Base-by-base conservation (phyloP, 2,888 invertebrate species). In the Drosophila neoperkinsi region DNA sequence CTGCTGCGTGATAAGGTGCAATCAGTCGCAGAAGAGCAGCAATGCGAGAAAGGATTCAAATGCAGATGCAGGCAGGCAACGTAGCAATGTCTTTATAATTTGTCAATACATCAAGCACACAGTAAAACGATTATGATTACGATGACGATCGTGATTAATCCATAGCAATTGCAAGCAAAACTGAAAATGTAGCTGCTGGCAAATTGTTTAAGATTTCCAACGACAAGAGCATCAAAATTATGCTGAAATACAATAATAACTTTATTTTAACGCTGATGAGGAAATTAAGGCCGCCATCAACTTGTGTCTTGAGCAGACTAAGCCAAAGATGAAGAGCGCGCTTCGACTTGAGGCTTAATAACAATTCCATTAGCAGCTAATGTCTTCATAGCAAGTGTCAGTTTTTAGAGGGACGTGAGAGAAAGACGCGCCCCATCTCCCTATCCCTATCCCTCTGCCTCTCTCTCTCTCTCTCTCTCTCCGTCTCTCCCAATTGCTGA, bases 301-400 rank as follows among this genome's bases (percentile, higher is more conserved):
- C 51, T 53, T 58, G 69, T 60, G 67, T 49, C 65, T 49, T 34
- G 30, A 51, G 33, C 38, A 51, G 61, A 63, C 55, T 72, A 69
- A 77, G 78, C 71, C 55, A 65, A 71, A 65, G 64, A 50, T 63
- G 55, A 46, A 65, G 67, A 61, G 53, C 64, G 65, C 72, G 75
- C 64, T 72, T 70, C 62, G 61, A 62, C 58, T 60, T 55, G 85
- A 82, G 90, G 88, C 91, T 92, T 93, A 92, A 92, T 93, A 93
- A 93, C 93, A 93, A 92, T 92, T 93, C 92, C 92, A 93, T 93
- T 93, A 93, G 91, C 89, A 83, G 88, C 90, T 92, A 93, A 93
- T 93, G 93, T 93, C 93, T 93, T 93, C 92, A 93, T 93, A 92
- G 91, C 91, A 89, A 90, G 91, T 92, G 93, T 91, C 93, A 92